Evolutionary conservation across 2,888 invertebrate genomes (phyloP).

Genomic region (Antitype chi): DNA sequence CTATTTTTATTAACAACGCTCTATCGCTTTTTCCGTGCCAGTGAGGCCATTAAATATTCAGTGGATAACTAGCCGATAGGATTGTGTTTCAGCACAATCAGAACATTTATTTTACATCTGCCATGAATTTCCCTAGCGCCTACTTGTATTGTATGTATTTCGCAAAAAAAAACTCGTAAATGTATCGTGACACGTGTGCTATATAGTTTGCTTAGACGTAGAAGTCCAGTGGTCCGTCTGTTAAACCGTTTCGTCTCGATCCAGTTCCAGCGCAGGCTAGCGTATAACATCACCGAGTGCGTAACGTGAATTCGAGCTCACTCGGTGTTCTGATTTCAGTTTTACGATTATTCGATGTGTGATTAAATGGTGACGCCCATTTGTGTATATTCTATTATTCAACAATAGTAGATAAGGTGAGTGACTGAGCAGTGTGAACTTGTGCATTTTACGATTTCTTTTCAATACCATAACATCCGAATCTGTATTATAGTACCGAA

Average conservation of each 20-base stretch:
- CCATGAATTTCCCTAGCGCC: constrained; percentile 44
- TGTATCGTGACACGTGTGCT: constrained; percentile 15
- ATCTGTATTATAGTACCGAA: not conserved
- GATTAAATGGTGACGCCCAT: constrained; percentile 41
- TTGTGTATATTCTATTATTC: constrained; percentile 20
- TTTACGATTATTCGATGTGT: constrained; percentile 29
- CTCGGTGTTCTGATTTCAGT: constrained; percentile 46
- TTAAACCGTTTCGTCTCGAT: constrained; percentile 49
- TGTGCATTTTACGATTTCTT: constrained; percentile 11
- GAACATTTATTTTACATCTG: constrained; percentile 54
- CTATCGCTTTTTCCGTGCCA: constrained; percentile 49
- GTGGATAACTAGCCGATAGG: constrained; percentile 51
- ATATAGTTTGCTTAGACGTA: constrained; percentile 20
- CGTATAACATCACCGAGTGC: constrained; percentile 33
- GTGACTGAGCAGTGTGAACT: constrained; percentile 18
- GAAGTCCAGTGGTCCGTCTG: constrained; percentile 15
- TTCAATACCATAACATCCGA: constrained; percentile 5
- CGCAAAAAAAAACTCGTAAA: constrained; percentile 10
- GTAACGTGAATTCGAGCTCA: constrained; percentile 32
- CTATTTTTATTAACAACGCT: constrained; percentile 9
- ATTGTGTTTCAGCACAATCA: constrained; percentile 48
- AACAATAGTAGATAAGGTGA: constrained; percentile 38
- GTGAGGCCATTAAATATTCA: constrained; percentile 51
- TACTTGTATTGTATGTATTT: constrained; percentile 18
- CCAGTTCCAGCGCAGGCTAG: constrained; percentile 42